Evolutionary conservation across 1,140 invertebrate species (phyloP).

Genomic region (Sitophilus oryzae): DNA sequence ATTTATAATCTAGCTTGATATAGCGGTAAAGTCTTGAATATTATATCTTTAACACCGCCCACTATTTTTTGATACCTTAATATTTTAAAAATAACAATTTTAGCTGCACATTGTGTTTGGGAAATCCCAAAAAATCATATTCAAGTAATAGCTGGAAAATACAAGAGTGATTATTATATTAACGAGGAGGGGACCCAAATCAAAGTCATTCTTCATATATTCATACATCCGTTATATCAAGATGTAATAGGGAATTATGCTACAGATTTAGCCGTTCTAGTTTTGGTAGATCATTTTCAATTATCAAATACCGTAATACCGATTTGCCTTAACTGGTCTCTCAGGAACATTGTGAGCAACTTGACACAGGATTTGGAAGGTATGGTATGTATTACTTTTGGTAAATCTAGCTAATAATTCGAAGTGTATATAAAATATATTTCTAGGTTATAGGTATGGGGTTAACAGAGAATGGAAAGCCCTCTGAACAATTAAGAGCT

Average conservation of each 20-base stretch:
- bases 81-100: slow-evolving; percentile 2
- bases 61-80: background rate
- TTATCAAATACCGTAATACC: slow-evolving; percentile 39
- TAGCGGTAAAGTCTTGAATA: too few relatives aligned
- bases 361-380: slow-evolving; percentile 33
- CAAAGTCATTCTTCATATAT: slow-evolving; percentile 35
- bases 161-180: slow-evolving; percentile 39
- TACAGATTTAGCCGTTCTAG: slow-evolving; percentile 46
- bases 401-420: too few relatives aligned
- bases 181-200: slow-evolving; percentile 38
- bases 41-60: background rate
- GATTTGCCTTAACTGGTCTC: slow-evolving; percentile 43
- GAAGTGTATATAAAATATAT: too few relatives aligned
- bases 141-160: slow-evolving; percentile 40
- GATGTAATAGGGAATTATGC: slow-evolving; percentile 47
- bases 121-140: slow-evolving; percentile 36
- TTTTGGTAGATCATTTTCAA: slow-evolving; percentile 36
- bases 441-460: slow-evolving; percentile 45
- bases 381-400: slow-evolving; percentile 38
- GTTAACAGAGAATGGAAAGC: slow-evolving; percentile 45
- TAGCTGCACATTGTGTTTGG: slow-evolving; percentile 48
- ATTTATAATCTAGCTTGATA: too few relatives aligned
- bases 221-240: slow-evolving; percentile 42
- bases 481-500: slow-evolving; percentile 35
- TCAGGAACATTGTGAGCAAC: slow-evolving; percentile 28